A percentile compares a stretch with the other conserved stretches of the same genome.
Evolutionary conservation across 2,797 vertebrate species (phyloP).

Genomic region (Oreochromis grahami): DNA sequence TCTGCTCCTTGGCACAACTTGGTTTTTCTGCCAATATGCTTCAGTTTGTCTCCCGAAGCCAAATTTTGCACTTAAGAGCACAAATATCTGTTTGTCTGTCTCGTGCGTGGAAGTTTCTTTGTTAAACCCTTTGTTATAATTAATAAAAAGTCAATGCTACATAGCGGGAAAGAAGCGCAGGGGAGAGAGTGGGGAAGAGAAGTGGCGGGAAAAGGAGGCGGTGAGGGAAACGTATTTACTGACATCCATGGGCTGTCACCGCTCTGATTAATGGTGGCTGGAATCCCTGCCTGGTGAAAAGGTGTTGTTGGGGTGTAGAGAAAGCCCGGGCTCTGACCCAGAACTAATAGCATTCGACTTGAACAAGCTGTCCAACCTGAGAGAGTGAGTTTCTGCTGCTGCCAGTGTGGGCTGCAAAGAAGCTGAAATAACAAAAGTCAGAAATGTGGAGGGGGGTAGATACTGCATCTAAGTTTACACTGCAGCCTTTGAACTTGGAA

Average conservation of each 20-base stretch:
- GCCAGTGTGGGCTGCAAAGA: conserved; percentile 22
- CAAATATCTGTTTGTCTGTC: background rate
- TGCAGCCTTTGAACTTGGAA: conserved; percentile 17
- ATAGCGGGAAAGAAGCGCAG: background rate
- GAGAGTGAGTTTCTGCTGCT: conserved; percentile 52
- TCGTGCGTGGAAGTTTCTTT: background rate
- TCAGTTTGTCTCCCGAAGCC: background rate
- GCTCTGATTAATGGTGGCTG: conserved; percentile 80
- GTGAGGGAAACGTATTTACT: conserved; percentile 76
- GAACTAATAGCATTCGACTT: conserved; percentile 82
- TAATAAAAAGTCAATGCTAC: conserved; percentile 16
- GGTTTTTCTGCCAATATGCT: background rate
- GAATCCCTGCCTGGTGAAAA: conserved; percentile 75
- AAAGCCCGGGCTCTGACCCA: conserved; percentile 74
- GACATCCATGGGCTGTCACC: conserved; percentile 79
- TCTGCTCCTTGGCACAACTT: background rate
- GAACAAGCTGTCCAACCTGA: conserved; percentile 76
- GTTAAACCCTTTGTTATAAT: background rate
- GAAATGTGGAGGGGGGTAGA: background rate
- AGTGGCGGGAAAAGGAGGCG: conserved; percentile 44
- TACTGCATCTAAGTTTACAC: background rate
- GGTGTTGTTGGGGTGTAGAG: conserved; percentile 74
- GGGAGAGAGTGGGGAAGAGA: conserved; percentile 12
- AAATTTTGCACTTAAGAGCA: background rate
- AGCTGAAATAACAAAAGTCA: conserved; percentile 47